phyloP scores from a whole-genome alignment of 2,888 invertebrate species.

The Amitus sp. region DNA sequence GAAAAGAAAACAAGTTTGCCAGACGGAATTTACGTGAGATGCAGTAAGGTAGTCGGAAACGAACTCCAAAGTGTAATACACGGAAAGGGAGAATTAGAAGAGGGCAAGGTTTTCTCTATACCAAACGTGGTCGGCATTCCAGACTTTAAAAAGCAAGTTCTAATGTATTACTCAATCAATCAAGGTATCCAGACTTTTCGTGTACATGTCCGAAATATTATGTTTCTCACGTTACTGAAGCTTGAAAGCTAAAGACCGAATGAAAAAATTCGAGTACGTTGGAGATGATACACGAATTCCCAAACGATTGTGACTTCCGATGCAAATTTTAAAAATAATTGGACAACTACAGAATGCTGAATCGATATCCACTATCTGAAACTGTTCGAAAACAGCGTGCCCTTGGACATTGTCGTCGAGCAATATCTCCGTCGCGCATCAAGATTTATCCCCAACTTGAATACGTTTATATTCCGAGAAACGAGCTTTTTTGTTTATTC shows the following conservation, averaged over 20 bases:
- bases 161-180: neutral
- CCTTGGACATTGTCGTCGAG: conserved; percentile 39
- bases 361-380: conserved; percentile 43
- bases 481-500: conserved; percentile 19
- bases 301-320: too few species aligned
- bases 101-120: neutral
- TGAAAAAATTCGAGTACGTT: too few species aligned
- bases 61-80: neutral
- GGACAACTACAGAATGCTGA: conserved; percentile 41
- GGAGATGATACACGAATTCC: too few species aligned
- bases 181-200: neutral
- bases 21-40: neutral
- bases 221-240: too few species aligned
- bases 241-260: too few species aligned
- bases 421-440: conserved; percentile 33
- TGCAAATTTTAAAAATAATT: conserved; percentile 53
- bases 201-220: neutral
- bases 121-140: neutral
- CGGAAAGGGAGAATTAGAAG: neutral
- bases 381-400: conserved; percentile 41
- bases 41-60: neutral
- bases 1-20: conserved; percentile 1
- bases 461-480: conserved; percentile 16
- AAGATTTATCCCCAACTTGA: conserved; percentile 27
- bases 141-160: neutral